Percentiles rank a stretch among this genome's conserved stretches.
Evolutionary conservation across 2,113 vertebrate genomes (phyloP).

Genomic region (Pseudorectes ferrugineus): DNA sequence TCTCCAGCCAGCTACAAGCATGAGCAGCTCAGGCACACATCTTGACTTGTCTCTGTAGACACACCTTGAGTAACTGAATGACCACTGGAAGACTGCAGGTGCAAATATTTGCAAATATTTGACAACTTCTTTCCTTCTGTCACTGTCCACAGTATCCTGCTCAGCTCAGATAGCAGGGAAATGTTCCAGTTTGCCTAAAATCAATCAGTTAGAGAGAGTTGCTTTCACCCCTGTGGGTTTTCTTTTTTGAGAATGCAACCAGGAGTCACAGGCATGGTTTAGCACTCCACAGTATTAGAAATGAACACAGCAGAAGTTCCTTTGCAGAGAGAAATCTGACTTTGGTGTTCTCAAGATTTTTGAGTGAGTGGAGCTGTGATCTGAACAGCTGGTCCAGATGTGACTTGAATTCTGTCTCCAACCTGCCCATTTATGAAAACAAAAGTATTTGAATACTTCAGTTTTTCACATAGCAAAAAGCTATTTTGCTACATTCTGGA

Average conservation of each 20-base stretch:
- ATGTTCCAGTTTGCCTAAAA: background rate
- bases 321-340: background rate
- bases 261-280: background rate
- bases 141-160: background rate
- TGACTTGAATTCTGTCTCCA: background rate
- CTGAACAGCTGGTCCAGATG: background rate
- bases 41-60: background rate
- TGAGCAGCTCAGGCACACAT: accelerated
- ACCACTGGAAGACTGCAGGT: background rate
- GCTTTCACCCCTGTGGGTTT: background rate
- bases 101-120: background rate
- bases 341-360: background rate
- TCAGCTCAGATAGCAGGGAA: background rate
- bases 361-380: background rate
- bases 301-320: background rate
- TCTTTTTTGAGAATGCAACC: background rate
- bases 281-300: background rate
- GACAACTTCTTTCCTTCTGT: background rate
- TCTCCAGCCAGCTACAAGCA: background rate
- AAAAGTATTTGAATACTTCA: background rate
- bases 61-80: background rate
- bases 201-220: background rate
- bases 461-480: background rate
- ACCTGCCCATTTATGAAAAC: background rate
- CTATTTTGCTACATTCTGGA: background rate